Evolutionary conservation across 2,113 vertebrate genomes (phyloP).

Genomic region (Gallinago jamesoni): DNA sequence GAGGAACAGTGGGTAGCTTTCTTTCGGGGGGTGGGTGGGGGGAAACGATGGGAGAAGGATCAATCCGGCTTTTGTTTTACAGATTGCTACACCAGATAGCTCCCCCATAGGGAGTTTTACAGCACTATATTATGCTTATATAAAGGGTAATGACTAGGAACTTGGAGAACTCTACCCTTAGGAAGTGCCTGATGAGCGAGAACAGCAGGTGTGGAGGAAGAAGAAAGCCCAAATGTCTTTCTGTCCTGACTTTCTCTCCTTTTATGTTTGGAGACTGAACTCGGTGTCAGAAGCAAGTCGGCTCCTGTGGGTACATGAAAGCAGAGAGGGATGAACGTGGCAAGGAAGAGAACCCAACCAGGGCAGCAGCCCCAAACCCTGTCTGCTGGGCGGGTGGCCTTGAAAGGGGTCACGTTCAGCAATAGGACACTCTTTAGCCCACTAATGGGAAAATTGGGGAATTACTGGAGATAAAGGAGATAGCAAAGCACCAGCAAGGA

Average conservation of each 20-base stretch:
- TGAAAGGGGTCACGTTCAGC: background rate
- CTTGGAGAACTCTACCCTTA: constrained; percentile 32
- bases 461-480: background rate
- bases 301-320: constrained; percentile 1
- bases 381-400: background rate
- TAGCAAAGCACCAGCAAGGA: background rate
- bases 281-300: background rate
- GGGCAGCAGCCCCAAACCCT: background rate
- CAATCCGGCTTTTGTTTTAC: constrained; percentile 62
- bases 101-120: constrained; percentile 24
- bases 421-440: background rate
- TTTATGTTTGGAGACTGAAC: constrained; percentile 24
- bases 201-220: constrained; percentile 48
- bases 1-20: constrained; percentile 34
- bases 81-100: constrained; percentile 44
- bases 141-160: constrained; percentile 60
- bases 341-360: background rate
- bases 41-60: constrained; percentile 1
- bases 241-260: constrained; percentile 41
- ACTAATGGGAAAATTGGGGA: background rate
- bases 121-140: constrained; percentile 47
- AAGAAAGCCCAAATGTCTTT: constrained; percentile 36
- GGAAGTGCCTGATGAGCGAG: background rate
- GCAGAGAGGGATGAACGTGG: background rate
- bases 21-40: background rate